Base-by-base conservation (phyloP, 2,888 invertebrate genomes). In the Zele albiditarsus region DNA sequence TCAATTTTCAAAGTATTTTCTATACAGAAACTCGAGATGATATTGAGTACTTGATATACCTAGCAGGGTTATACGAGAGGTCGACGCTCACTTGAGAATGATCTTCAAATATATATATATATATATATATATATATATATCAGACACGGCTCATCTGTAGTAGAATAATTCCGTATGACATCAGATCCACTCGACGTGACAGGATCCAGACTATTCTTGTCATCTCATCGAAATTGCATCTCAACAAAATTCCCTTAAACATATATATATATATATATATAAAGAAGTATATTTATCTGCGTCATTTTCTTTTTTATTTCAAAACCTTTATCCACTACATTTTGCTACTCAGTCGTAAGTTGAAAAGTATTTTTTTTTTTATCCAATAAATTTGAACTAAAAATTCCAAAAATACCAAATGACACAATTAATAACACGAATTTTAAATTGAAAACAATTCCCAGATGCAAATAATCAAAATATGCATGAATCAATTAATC, bases 121-220 rank as follows among this genome's bases (percentile, higher is more conserved):
- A 8, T 33, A 8, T 3, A 8, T 33, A 33, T n/a, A n/a, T 14
- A n/a, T 14, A 49, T 12, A 10, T 25, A 4, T 5, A 6, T 20
- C 4, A 14, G 10, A 53, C 6, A 14, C 2, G 25, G 1, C 6
- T 60, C 25, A 60, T 60, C 28, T 25, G 28, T 12, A 60, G 60
- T 14, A 60, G 28, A 60, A 60, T 27, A 27, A 60, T 60, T 60
- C 25, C n/a, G 27, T 60, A 28, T 60, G 28, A 60, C n/a, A 27
- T 60, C 27, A 27, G 28, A 28, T 28, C 27, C 25, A 28, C 60
- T 27, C 23, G 14, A 25, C 60, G 25, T 27, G 60, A 60, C 60
- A 60, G 28, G 28, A 60, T 28, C 60, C 0, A 60, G 27, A 3
- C 8, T 20, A 23, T 27, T 28, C 28, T 2, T 60, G 57, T 28